Evolutionary conservation across 2,888 invertebrate species (phyloP), one percentile per base, ranked within the genome.

Genomic region (Scaptomyza caliginosa): DNA sequence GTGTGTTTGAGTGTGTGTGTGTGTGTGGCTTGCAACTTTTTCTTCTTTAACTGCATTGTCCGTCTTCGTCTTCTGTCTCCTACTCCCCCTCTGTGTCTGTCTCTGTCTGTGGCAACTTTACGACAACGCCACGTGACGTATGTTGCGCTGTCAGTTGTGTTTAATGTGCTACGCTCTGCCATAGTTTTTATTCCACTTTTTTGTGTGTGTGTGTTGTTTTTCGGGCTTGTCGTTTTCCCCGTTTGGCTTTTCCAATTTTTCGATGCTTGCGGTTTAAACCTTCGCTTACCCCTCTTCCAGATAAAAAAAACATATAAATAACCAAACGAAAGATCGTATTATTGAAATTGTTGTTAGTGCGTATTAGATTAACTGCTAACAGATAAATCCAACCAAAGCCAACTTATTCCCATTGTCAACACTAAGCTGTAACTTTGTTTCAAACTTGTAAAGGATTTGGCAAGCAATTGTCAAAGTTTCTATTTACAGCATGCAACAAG

Each of bases 41-140:
- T 46, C 42, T 67, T 46, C 56, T 66, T 58, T 23, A 30, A 55
- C 50, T 51, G 17, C 40, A 48, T 64, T 74, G 63, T 54, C 32
- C 60, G 38, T 42, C 19, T 39, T 30, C 8, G 28, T 43, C 38
- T 34, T 23, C 45, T 45, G 28, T 26, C 26, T 30, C 13, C 32
- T 32, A 13, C 28, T 17, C 11, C 24, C 10, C 48, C 36, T 52
- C 39, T 34, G 59, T 50, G 60, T 68, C 55, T 34, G 63, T 42
- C 36, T 52, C 39, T 34, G 59, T 50, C 63, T 68, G 57, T 34
- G 63, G 76, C 66, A 81, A 82, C 85, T 81, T 85, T 81, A 81
- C 85, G 85, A 82, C 81, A 82, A 54, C 79, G 69, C 77, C 82
- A 81, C 82, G 81, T 81, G 85, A 81, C 81, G 85, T 81, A 81